Conservation (phyloP, 2,113 vertebrate genomes). For the Chauna torquata region DNA sequence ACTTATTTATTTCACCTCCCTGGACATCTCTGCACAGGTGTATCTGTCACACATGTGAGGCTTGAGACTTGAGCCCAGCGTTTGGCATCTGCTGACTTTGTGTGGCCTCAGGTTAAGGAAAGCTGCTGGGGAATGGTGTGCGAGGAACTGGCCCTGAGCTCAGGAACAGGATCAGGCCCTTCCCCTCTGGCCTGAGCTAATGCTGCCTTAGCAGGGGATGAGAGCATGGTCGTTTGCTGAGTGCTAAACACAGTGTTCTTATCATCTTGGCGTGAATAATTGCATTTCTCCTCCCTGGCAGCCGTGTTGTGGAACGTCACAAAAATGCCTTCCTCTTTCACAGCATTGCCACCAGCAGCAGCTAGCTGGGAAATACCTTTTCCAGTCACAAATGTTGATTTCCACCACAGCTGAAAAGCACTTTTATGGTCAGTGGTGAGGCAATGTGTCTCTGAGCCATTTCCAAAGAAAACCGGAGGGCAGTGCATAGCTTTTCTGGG, state of each 20-base stretch:
- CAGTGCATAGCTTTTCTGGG: background rate
- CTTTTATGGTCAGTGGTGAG: constrained; percentile 12
- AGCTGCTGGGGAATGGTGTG: background rate
- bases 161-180: background rate
- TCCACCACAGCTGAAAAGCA: constrained; percentile 15
- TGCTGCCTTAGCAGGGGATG: background rate
- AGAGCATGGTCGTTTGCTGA: background rate
- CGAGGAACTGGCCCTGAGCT: no score
- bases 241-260: background rate
- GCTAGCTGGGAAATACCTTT: constrained; percentile 41
- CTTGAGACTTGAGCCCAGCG: background rate
- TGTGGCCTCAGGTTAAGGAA: rapidly evolving
- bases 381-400: background rate
- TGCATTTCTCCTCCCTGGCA: background rate
- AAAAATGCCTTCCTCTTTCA: background rate
- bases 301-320: background rate
- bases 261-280: background rate
- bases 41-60: rapidly evolving
- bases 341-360: background rate
- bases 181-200: background rate
- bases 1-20: background rate
- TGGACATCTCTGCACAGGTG: rapidly evolving
- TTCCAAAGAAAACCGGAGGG: background rate
- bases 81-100: background rate
- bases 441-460: background rate